phyloP scores from a whole-genome alignment of 2,113 vertebrate genomes.

The Anarhynchus alexandrinus region DNA sequence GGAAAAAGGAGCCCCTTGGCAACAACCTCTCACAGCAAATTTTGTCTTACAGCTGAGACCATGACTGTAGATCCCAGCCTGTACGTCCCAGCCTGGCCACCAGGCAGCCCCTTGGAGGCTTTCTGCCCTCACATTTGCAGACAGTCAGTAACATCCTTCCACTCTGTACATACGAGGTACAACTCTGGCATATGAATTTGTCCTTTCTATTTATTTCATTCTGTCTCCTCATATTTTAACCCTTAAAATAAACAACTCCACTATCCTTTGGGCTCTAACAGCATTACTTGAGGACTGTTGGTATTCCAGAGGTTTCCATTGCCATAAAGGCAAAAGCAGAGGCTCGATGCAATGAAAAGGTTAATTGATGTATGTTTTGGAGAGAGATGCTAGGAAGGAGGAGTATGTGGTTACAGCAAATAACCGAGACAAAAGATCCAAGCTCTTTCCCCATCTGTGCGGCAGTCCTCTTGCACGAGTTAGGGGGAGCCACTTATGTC shows the following conservation, averaged over 20 bases:
- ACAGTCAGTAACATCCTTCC: not conserved
- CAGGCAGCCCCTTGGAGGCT: not conserved
- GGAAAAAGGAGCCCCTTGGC: not conserved
- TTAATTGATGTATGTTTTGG: not conserved
- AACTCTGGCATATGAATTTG: not conserved
- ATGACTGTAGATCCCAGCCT: not conserved
- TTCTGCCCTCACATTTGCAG: not conserved
- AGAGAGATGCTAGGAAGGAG: not conserved
- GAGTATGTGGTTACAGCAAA: not conserved
- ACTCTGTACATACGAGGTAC: not conserved
- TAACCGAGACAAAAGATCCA: not conserved
- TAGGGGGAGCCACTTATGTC: not conserved
- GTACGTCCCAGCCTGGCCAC: not conserved
- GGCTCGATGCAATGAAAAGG: constrained; percentile 3
- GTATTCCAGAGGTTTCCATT: not conserved
- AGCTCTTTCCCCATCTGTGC: not conserved
- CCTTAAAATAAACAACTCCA: not conserved
- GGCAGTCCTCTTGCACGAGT: not conserved
- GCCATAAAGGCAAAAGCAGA: not conserved
- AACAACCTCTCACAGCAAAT: not conserved
- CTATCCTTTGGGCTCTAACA: not conserved
- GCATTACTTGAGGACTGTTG: not conserved
- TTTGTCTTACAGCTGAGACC: not conserved
- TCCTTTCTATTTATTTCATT: not conserved
- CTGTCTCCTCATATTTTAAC: not conserved